Evolutionary conservation across 2,797 vertebrate species (phyloP).

Genomic region (Danionella dracula): DNA sequence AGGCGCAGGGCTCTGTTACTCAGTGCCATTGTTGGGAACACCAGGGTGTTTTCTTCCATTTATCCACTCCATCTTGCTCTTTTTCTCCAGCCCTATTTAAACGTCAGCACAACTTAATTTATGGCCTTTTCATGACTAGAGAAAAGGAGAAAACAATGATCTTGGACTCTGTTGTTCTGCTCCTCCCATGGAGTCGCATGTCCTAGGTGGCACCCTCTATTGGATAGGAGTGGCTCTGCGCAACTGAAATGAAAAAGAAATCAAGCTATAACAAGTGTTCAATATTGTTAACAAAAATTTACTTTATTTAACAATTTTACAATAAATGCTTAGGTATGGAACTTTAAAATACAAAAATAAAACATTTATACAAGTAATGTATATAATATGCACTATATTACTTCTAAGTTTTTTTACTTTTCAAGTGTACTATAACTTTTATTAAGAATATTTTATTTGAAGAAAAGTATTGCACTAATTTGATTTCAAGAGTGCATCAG

Average conservation of each 20-base stretch:
- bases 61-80: constrained; percentile 47
- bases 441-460: too few relatives aligned
- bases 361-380: too few relatives aligned
- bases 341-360: too few relatives aligned
- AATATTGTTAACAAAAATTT: too few relatives aligned
- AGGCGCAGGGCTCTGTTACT: constrained; percentile 60
- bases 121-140: constrained; percentile 30
- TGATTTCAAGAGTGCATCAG: too few relatives aligned
- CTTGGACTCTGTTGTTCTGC: constrained; percentile 30
- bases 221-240: constrained; percentile 7
- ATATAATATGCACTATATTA: too few relatives aligned
- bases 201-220: constrained; percentile 31
- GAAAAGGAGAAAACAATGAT: constrained; percentile 24
- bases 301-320: too few relatives aligned
- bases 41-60: constrained; percentile 56
- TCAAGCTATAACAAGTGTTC: too few relatives aligned
- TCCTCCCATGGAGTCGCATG: constrained; percentile 9
- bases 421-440: too few relatives aligned
- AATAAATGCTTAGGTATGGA: too few relatives aligned
- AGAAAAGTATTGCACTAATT: too few relatives aligned
- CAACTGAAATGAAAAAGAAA: rapidly evolving
- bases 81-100: constrained; percentile 41
- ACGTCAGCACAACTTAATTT: constrained; percentile 47
- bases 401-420: too few relatives aligned
- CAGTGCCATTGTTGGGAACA: constrained; percentile 53